Percentiles rank a stretch among this genome's conserved stretches.
Conservation (phyloP, 2,797 vertebrate species). For the Anas bernieri region DNA sequence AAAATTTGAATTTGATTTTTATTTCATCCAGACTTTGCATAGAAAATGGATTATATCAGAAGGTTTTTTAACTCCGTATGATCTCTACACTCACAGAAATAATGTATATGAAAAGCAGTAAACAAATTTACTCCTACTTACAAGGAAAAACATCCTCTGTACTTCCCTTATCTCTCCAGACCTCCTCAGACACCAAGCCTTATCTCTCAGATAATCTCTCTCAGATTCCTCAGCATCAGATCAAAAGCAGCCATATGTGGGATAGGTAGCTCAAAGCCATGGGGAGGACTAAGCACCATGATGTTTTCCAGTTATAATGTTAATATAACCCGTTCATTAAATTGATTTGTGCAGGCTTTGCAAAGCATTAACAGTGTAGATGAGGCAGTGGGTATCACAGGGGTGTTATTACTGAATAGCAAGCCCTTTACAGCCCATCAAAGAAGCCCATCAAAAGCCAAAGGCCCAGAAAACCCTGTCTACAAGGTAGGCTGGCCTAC, state of each 20-base stretch:
- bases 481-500: neutral
- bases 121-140: neutral
- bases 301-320: neutral
- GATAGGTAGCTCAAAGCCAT: neutral
- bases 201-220: neutral
- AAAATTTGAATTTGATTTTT: neutral
- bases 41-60: neutral
- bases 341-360: neutral
- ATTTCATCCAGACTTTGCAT: neutral
- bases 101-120: neutral
- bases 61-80: neutral
- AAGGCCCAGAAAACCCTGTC: neutral
- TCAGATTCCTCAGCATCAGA: neutral
- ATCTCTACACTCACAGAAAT: neutral
- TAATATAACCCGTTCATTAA: neutral
- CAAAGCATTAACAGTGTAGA: neutral
- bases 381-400: neutral
- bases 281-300: neutral
- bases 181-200: fast-evolving
- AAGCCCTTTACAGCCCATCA: neutral
- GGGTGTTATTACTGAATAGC: neutral
- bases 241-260: neutral
- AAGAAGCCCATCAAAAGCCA: neutral
- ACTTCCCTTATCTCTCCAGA: neutral
- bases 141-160: neutral